phyloP scores from a whole-genome alignment of 1,140 invertebrate genomes.

The Macrosteles quadrilineatus region DNA sequence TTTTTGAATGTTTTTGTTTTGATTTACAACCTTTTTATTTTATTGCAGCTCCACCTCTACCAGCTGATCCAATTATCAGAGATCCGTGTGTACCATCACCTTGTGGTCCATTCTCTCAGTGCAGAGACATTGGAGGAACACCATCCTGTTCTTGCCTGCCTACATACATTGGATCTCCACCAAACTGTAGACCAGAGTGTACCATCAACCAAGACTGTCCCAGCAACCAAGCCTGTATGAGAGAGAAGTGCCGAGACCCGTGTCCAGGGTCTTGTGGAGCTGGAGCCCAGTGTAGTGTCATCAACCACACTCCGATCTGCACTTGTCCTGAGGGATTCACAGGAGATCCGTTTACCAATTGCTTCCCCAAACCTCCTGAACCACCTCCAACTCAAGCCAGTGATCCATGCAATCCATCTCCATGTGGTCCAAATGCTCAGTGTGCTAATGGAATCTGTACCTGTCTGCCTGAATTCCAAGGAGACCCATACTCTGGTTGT shows the following conservation, averaged over 20 bases:
- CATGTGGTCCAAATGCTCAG: constrained; percentile 63
- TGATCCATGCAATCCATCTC: constrained; percentile 55
- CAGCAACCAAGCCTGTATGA: constrained; percentile 49
- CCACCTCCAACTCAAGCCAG: constrained; percentile 33
- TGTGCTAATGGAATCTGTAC: constrained; percentile 56
- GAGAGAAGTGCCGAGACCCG: constrained; percentile 51
- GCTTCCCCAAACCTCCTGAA: constrained; percentile 35
- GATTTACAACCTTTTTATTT: no score
- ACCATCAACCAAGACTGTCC: constrained; percentile 51
- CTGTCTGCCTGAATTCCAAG: constrained; percentile 57
- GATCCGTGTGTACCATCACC: constrained; percentile 60
- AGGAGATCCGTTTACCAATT: constrained; percentile 48
- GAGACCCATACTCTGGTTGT: constrained; percentile 57
- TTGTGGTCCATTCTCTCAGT: constrained; percentile 53
- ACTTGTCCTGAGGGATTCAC: constrained; percentile 49
- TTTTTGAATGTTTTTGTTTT: no score
- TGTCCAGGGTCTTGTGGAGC: constrained; percentile 56
- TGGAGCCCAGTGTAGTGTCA: constrained; percentile 52
- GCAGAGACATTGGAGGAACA: constrained; percentile 45
- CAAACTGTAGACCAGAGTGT: constrained; percentile 47
- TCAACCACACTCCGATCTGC: constrained; percentile 54
- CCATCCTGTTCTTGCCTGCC: constrained; percentile 51
- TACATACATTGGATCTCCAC: constrained; percentile 49
- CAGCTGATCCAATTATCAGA: constrained; percentile 42
- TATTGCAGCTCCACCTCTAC: constrained; percentile 43